A percentile compares a stretch with the other conserved stretches of the same genome.
phyloP scores from a whole-genome alignment of 2,888 invertebrate species.

The Amphipoea lucens region DNA sequence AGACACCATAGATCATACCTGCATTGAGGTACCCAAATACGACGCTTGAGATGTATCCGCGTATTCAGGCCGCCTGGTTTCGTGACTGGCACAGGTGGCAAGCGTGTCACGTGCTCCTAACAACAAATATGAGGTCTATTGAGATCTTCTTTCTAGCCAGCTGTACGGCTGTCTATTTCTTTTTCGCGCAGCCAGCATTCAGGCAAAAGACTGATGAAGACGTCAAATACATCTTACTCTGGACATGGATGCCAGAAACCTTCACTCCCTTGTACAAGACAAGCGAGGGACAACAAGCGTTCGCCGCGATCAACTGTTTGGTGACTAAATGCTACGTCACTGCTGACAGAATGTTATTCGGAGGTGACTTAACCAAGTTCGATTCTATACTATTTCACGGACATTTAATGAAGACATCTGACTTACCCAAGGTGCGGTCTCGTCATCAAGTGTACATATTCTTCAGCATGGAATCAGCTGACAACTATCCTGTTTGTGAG shows the following conservation, averaged over 20 bases:
- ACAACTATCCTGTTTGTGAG: constrained; percentile 80
- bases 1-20: no score
- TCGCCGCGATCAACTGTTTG: constrained; percentile 80
- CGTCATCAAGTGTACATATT: constrained; percentile 82
- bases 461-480: constrained; percentile 83
- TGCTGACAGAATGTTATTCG: constrained; percentile 64
- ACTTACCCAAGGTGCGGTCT: constrained; percentile 75
- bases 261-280: constrained; percentile 78
- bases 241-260: constrained; percentile 75
- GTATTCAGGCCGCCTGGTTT: no score
- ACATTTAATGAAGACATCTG: constrained; percentile 60
- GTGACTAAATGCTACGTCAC: constrained; percentile 82
- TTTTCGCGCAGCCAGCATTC: no score
- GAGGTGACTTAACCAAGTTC: constrained; percentile 76
- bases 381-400: constrained; percentile 84
- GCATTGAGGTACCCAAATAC: no score
- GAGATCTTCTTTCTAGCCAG: no score
- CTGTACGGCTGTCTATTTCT: no score
- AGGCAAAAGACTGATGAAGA: constrained; percentile 47
- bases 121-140: no score
- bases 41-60: no score
- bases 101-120: no score
- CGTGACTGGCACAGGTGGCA: no score
- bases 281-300: constrained; percentile 77
- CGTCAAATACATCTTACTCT: constrained; percentile 79